A percentile compares a stretch with the other conserved stretches of the same genome.
Conservation (phyloP, 1,140 invertebrate genomes). For the Vanessa atalanta region DNA sequence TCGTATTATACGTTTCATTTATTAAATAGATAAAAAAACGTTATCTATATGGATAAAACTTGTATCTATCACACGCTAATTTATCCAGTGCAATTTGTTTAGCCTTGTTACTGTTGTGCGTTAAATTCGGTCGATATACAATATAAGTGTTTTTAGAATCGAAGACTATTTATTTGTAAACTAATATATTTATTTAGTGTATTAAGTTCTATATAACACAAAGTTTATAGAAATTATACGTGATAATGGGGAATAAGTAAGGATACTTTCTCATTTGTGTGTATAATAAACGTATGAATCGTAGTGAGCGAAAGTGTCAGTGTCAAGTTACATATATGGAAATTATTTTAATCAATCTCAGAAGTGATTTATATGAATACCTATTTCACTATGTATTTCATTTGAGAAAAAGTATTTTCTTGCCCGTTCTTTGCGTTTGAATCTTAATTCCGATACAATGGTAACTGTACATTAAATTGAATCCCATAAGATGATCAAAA, state of each 20-base stretch:
- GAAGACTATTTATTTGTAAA: background rate
- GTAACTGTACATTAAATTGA: too few relatives aligned
- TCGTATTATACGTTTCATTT: constrained; percentile 18
- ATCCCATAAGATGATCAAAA: too few relatives aligned
- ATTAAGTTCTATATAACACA: background rate
- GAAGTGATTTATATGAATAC: too few relatives aligned
- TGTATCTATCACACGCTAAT: constrained; percentile 29
- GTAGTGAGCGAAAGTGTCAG: background rate
- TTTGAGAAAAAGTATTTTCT: too few relatives aligned
- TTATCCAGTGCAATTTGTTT: constrained; percentile 24
- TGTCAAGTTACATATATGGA: too few relatives aligned
- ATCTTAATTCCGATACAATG: too few relatives aligned
- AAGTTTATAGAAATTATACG: background rate
- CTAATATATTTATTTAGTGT: background rate
- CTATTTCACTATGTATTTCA: too few relatives aligned
- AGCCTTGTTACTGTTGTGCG: constrained; percentile 3
- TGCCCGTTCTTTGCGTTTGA: too few relatives aligned
- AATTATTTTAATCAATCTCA: too few relatives aligned
- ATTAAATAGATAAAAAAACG: constrained; percentile 26
- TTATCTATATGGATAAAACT: constrained; percentile 35
- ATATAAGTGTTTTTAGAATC: background rate
- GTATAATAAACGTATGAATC: background rate
- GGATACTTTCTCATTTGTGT: background rate
- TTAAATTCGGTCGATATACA: background rate
- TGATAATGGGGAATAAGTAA: constrained; percentile 6